Base-by-base conservation (phyloP, 2,113 vertebrate species). In the Centropristis striata region DNA sequence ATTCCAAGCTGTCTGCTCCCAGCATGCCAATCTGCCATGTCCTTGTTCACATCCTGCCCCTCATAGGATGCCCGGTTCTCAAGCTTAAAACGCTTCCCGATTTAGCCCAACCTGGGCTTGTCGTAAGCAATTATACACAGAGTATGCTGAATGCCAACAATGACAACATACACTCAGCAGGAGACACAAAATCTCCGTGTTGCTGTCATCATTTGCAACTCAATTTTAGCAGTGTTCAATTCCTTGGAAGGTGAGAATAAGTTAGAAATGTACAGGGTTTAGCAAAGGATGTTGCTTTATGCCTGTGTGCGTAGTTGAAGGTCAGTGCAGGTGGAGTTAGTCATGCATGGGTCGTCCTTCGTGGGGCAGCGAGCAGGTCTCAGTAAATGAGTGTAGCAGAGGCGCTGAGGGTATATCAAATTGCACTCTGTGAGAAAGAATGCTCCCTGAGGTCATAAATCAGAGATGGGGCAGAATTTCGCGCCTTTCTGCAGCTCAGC, bases 371-470 rank as follows among this genome's bases (percentile, higher is more conserved):
- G 91, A 90, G 89, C 90, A 90, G 75, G 87, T 82, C 83, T 75
- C 76, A 59, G 83, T 87, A 95, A 94, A 95, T 91, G 93, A 95
- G 88, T 88, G 90, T 87, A 94, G 85, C 93, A 94, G 94, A 93
- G 89, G 78, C n/a, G 23, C 81, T 57, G 68, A 61, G 77, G 92
- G 83, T 68, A 87, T 77, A 87, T 94, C 89, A 74, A 74, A 92
- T 94, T 90, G 82, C 86, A 42, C 78, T 70, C 61, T 4, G 85
- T 88, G 93, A 88, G 87, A 91, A 91, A 87, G 80, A 88, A 90
- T 78, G 85, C 88, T 93, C 93, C 90, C 90, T 41, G 1, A 87
- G 89, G 92, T 95, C 92, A 94, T 95, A 95, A 95, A 96, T 95
- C 93, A 93, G 86, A 75, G 88, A 83, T 69, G 84, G 86, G 86